Base-by-base conservation (phyloP, 2,888 invertebrate species). In the Eupeodes latifasciatus region DNA sequence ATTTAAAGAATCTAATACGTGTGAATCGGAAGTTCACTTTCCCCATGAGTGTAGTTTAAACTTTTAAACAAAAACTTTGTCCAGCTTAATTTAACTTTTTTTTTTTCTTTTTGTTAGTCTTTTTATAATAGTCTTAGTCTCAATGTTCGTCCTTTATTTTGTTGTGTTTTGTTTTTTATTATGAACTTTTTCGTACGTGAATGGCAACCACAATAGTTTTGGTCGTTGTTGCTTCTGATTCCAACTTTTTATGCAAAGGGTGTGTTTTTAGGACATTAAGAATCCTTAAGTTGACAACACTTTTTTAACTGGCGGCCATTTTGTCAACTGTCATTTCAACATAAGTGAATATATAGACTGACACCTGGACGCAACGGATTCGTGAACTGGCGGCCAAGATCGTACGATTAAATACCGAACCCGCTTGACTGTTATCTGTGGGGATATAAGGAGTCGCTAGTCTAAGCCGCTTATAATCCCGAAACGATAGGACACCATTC, bases 121-220 rank as follows among this genome's bases (percentile, higher is more conserved):
- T 51, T 34, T 12, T 11, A n/a, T 44, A 19, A 12, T 69, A 36
- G 27, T 47, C 27, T 66, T 16, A 36, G 67, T 69, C 14, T 5
- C 27, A 66, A 66, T 53, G 36, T 53, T 53, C 16, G 36, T 53
- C 14, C 9, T 71, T 11, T 12, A 47, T 49, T 66, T 55, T 55
- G 40, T 53, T 67, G 1, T 19, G 19, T 59, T 16, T 64, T 19
- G 12, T 14, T 19, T 55, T 62, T 62, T 64, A 14, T 47, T 66
- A 44, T 71, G 71, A 71, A 71, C 55, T 55, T 53, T 69, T 55
- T 12, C 9, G 55, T 71, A 71, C 71, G 71, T 71, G 55, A 44
- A 71, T 55, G 19, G 71, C 55, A 71, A 71, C 71, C 71, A 71
- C 71, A 71, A 71, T 12, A 53, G 69, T 66, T 66, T 66, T 66